A percentile compares a stretch with the other conserved stretches of the same genome.
These are phyloP conservation scores for Cheilosia variabilis DNA, from an alignment of 2,888 invertebrate genomes.

Conservation along the genomic window DNA sequence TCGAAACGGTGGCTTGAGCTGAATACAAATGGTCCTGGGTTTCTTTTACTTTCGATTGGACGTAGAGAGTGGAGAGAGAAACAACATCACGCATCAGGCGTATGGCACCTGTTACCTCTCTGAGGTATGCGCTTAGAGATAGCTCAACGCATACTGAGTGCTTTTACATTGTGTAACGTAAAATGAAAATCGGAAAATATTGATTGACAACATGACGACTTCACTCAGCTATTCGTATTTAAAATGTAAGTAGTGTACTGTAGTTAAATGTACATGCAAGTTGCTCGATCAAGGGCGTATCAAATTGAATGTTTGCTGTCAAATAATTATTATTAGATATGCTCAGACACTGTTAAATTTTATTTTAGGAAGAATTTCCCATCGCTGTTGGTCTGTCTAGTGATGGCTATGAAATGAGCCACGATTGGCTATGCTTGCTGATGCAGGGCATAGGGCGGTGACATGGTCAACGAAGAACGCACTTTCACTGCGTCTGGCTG, in stretches of 20 bases:
- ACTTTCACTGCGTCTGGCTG: no score
- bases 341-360: no score
- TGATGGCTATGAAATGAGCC: no score
- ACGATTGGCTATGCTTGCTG: no score
- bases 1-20: conserved; percentile 31
- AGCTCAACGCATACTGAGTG: conserved; percentile 48
- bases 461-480: no score
- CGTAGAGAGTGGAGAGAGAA: conserved; percentile 20
- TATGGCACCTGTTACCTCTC: conserved; percentile 51
- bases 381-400: no score
- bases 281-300: no score
- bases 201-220: conserved; percentile 57
- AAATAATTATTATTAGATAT: no score
- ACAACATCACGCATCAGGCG: conserved; percentile 52
- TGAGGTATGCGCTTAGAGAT: conserved; percentile 59
- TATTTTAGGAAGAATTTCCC: no score
- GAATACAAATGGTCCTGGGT: conserved; percentile 63
- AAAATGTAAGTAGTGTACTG: not conserved
- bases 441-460: no score
- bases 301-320: no score
- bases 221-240: conserved; percentile 27
- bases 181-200: conserved; percentile 62
- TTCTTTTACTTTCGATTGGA: conserved; percentile 62
- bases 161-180: conserved; percentile 47
- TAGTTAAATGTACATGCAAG: not conserved